These are phyloP conservation scores for Lycodopsis pacificus DNA, from an alignment of 2,797 vertebrate species.

Conservation along the genomic window DNA sequence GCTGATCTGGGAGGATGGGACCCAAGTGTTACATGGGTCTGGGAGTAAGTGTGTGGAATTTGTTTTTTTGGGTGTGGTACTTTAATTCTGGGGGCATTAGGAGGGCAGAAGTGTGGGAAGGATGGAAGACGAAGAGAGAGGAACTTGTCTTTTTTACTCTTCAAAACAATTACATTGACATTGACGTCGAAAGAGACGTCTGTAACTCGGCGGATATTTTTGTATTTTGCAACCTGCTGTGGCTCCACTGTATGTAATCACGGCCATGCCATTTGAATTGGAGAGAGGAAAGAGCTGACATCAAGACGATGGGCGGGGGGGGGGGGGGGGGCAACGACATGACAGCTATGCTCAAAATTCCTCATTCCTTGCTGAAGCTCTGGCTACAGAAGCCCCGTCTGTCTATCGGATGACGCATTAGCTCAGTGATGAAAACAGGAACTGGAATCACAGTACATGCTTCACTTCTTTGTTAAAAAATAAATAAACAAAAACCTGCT, in stretches of 20 bases:
- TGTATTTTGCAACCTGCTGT: constrained; percentile 2
- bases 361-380: constrained; percentile 69
- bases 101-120: constrained; percentile 56
- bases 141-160: not conserved
- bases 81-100: constrained; percentile 24
- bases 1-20: constrained; percentile 63
- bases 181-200: too few species aligned
- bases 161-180: not conserved
- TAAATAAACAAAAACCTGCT: constrained; percentile 22
- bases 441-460: constrained; percentile 39
- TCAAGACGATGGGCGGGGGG: constrained; percentile 58
- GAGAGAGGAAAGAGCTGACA: constrained; percentile 55
- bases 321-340: constrained; percentile 32
- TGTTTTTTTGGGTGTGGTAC: constrained; percentile 53
- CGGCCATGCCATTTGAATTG: constrained; percentile 14
- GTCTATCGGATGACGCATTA: constrained; percentile 67
- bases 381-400: constrained; percentile 60
- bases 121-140: not conserved
- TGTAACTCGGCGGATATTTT: too few species aligned
- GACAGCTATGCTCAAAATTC: constrained; percentile 77
- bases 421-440: constrained; percentile 58
- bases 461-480: constrained; percentile 28
- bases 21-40: constrained; percentile 23
- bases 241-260: not conserved
- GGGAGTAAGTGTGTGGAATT: constrained; percentile 58